phyloP scores from a whole-genome alignment of 2,888 invertebrate genomes.

The Heliconius erato region DNA sequence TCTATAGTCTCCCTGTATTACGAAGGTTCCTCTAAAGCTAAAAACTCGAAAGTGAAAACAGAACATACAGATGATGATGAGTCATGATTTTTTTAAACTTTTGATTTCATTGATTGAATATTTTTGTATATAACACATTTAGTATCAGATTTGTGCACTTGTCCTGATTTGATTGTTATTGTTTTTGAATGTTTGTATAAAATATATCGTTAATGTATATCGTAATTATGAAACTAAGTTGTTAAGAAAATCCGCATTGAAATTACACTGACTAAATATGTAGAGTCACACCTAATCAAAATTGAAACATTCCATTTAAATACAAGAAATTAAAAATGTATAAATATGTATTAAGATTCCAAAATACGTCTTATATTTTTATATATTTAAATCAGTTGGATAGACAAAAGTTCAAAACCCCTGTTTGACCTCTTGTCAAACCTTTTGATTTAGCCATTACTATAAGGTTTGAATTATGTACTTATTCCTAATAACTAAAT shows the following conservation, averaged over 20 bases:
- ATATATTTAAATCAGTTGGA: neutral
- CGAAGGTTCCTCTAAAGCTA: constrained; percentile 60
- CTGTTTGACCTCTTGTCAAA: neutral
- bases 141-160: neutral
- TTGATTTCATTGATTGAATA: neutral
- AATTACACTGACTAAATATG: neutral
- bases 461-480: neutral
- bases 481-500: neutral
- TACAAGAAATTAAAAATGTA: neutral
- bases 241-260: no score
- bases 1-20: constrained; percentile 87
- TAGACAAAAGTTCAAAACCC: neutral
- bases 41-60: constrained; percentile 61
- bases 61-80: constrained; percentile 65
- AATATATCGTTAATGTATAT: neutral
- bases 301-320: neutral
- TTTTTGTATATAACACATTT: neutral
- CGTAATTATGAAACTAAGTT: no score
- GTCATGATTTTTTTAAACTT: constrained; percentile 50
- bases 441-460: neutral
- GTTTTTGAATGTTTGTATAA: neutral
- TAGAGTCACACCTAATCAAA: neutral
- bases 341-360: neutral
- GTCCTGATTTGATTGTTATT: neutral
- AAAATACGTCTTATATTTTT: neutral